A percentile compares a stretch with the other conserved stretches of the same genome.
phyloP scores from a whole-genome alignment of 1,140 invertebrate genomes.

The Ips typographus region DNA sequence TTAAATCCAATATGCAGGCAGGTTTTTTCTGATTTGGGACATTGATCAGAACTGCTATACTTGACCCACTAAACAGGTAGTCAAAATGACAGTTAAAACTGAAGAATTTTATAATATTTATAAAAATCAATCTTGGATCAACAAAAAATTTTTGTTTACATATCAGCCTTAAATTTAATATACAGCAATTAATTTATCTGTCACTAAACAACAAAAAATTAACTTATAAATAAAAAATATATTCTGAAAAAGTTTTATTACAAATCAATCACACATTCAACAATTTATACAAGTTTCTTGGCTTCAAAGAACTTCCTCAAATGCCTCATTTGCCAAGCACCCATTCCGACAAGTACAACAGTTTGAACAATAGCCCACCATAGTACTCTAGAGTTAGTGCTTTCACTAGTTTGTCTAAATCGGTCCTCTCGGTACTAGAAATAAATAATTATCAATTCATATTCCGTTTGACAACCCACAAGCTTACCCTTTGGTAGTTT shows the following conservation, averaged over 20 bases:
- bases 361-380: constrained; percentile 98
- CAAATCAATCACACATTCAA: constrained; percentile 7
- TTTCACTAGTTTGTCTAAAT: constrained; percentile 96
- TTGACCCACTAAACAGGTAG: too few species aligned
- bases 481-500: constrained; percentile 92
- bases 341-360: constrained; percentile 85
- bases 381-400: constrained; percentile 93
- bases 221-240: not conserved
- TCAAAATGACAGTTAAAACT: too few species aligned
- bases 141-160: too few species aligned
- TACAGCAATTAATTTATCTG: not conserved
- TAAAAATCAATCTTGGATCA: too few species aligned
- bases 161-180: not conserved
- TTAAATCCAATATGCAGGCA: too few species aligned
- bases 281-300: constrained; percentile 93
- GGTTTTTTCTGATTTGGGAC: too few species aligned
- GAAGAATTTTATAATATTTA: too few species aligned
- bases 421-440: constrained; percentile 93
- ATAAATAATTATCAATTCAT: constrained; percentile 3
- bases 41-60: too few species aligned
- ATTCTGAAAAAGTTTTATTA: not conserved
- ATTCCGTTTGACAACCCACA: not conserved
- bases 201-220: not conserved
- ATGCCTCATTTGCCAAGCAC: constrained; percentile 99
- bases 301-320: constrained; percentile 99